Percentiles rank a stretch among this genome's conserved stretches.
These are phyloP conservation scores for Steinernema khuongi DNA, from an alignment of 1,140 invertebrate genomes.

Conservation along the genomic window DNA sequence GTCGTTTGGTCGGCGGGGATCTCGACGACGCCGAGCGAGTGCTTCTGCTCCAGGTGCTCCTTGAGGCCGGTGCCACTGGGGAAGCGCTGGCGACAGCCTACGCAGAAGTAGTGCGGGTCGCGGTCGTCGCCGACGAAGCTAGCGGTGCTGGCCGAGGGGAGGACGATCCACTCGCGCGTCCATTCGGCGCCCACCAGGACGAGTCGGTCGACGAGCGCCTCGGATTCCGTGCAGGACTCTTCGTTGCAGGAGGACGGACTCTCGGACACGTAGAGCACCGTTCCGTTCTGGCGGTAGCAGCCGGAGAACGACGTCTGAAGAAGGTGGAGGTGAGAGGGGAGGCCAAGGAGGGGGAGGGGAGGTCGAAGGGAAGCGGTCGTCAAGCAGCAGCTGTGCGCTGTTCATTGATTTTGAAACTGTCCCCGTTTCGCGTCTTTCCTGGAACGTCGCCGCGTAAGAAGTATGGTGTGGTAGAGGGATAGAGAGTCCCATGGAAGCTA, in stretches of 20 bases:
- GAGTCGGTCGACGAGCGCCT: background rate
- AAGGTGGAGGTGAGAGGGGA: background rate
- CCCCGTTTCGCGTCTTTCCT: too few species aligned
- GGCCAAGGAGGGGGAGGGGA: too few species aligned
- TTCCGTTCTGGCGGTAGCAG: background rate
- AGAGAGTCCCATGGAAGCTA: too few species aligned
- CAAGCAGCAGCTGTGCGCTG: too few species aligned
- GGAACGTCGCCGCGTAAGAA: too few species aligned
- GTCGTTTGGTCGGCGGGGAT: background rate
- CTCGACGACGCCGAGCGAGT: background rate
- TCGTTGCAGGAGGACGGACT: background rate
- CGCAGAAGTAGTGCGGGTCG: conserved; percentile 5
- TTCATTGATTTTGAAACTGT: too few species aligned
- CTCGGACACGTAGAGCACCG: background rate
- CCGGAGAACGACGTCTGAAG: background rate
- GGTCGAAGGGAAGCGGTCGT: too few species aligned
- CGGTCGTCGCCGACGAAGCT: conserved; percentile 6
- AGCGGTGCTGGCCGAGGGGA: background rate
- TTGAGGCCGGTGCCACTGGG: background rate
- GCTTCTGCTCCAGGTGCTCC: background rate
- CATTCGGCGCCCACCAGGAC: background rate
- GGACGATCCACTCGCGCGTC: conserved; percentile 8
- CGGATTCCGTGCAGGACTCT: background rate
- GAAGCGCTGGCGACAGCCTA: background rate
- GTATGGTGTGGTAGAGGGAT: too few species aligned